These are phyloP conservation scores for Carollia perspicillata DNA, from an alignment of 2,113 vertebrate genomes.

Conservation along the genomic window DNA sequence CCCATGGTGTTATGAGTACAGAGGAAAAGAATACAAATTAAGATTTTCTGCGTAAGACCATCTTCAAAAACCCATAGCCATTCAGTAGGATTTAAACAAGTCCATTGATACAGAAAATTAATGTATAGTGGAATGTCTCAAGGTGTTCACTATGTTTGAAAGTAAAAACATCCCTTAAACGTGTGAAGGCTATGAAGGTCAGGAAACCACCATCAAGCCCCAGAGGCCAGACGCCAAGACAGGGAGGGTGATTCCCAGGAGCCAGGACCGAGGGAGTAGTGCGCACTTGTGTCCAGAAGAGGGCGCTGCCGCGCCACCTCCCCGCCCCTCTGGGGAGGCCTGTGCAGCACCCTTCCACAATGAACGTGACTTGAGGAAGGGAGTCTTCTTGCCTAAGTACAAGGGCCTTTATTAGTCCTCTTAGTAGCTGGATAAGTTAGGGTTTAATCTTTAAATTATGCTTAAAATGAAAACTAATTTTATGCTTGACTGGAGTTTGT, in stretches of 20 bases:
- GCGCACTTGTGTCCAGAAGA: not conserved
- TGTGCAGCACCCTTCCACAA: not conserved
- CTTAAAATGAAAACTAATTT: not conserved
- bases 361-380: not conserved
- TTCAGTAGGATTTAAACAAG: not conserved
- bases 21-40: not conserved
- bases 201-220: too few relatives aligned
- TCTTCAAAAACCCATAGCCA: not conserved
- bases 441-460: not conserved
- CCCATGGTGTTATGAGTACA: too few relatives aligned
- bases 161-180: not conserved
- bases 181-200: not conserved
- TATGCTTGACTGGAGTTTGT: not conserved
- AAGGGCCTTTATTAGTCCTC: not conserved
- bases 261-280: not conserved
- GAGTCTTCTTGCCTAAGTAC: not conserved
- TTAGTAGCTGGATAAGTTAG: not conserved
- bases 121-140: not conserved
- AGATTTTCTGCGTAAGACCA: not conserved
- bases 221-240: accelerated
- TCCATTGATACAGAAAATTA: not conserved
- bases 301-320: not conserved
- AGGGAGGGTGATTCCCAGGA: not conserved
- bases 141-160: not conserved
- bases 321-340: accelerated